A percentile compares a stretch with the other conserved stretches of the same genome.
phyloP scores from a whole-genome alignment of 2,888 invertebrate genomes.

The Hetaerina titia region DNA sequence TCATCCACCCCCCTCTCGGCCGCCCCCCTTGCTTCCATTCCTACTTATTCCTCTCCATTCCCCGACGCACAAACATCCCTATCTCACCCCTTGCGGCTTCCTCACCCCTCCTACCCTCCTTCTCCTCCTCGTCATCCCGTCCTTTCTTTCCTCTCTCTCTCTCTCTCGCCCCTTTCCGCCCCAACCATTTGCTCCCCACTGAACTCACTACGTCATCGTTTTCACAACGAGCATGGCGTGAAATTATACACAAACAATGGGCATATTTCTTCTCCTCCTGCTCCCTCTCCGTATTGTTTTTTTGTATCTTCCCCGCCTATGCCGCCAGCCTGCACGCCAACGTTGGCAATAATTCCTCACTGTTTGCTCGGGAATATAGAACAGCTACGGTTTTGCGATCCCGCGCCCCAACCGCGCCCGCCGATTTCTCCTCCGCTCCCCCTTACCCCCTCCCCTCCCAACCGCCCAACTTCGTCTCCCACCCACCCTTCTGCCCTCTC shows the following conservation, averaged over 20 bases:
- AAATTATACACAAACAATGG: conserved; percentile 67
- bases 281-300: conserved; percentile 61
- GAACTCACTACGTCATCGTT: conserved; percentile 65
- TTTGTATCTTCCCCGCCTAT: conserved; percentile 55
- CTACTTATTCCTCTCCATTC: not conserved
- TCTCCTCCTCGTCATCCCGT: not conserved
- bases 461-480: not conserved
- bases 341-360: conserved; percentile 66
- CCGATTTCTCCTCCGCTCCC: not conserved
- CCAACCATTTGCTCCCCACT: conserved; percentile 18
- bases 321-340: conserved; percentile 58
- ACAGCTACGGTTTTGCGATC: conserved; percentile 63
- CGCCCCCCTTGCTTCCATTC: not conserved
- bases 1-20: no score
- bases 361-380: conserved; percentile 67
- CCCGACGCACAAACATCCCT: conserved; percentile 1
- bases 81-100: not conserved
- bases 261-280: conserved; percentile 61
- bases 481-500: not conserved
- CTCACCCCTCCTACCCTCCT: not conserved
- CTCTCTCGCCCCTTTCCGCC: not conserved
- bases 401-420: conserved; percentile 13
- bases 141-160: not conserved
- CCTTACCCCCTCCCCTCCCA: not conserved
- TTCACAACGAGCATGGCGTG: conserved; percentile 61